Evolutionary conservation across 2,113 vertebrate genomes (phyloP).

Genomic region (Poecile atricapillus): DNA sequence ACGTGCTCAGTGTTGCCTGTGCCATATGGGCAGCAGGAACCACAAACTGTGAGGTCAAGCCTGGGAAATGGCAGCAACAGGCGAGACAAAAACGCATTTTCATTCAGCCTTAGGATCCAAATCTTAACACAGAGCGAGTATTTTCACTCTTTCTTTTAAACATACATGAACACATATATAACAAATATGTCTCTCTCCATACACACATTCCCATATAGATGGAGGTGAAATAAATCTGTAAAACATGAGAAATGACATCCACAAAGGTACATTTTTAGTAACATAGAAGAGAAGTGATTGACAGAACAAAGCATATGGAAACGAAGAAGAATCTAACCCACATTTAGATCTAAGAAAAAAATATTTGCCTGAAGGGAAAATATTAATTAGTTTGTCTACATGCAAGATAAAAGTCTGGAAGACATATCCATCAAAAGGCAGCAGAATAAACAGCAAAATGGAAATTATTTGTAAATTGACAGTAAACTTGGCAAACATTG

Average conservation of each 20-base stretch:
- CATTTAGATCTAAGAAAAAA: slow-evolving; percentile 96
- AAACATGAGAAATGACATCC: slow-evolving; percentile 70
- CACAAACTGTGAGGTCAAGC: slow-evolving; percentile 15
- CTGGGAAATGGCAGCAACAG: slow-evolving; percentile 32
- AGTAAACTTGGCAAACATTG: slow-evolving; percentile 88
- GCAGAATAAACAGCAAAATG: slow-evolving; percentile 88
- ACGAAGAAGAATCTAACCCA: slow-evolving; percentile 87
- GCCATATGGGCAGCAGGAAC: neutral
- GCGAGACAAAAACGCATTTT: neutral
- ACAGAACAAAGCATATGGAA: slow-evolving; percentile 93
- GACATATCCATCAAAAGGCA: slow-evolving; percentile 91
- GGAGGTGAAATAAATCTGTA: slow-evolving; percentile 67
- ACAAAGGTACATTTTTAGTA: slow-evolving; percentile 81
- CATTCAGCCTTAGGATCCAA: neutral
- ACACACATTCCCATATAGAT: slow-evolving; percentile 48
- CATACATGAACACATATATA: slow-evolving; percentile 50
- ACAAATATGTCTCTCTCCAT: slow-evolving; percentile 59
- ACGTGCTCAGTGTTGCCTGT: neutral
- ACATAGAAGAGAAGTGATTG: slow-evolving; percentile 82
- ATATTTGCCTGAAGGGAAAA: slow-evolving; percentile 95
- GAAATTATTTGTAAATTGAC: slow-evolving; percentile 95
- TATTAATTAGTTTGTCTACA: slow-evolving; percentile 98
- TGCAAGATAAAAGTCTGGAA: slow-evolving; percentile 90
- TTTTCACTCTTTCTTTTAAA: slow-evolving; percentile 51
- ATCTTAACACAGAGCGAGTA: neutral